Conservation (phyloP, 1,140 invertebrate species). For the Chrysoperla carnea region DNA sequence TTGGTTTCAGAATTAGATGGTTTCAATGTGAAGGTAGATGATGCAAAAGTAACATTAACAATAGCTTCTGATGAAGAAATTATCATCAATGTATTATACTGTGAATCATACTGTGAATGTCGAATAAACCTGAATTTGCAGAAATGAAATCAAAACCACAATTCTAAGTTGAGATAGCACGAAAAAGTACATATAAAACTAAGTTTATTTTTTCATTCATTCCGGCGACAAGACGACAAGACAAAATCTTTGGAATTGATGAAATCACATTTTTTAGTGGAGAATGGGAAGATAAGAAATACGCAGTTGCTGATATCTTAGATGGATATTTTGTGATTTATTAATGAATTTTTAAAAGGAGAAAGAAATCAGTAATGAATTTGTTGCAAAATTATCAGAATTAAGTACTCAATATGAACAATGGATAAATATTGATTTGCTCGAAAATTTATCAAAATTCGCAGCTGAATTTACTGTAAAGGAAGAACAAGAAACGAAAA, state of each 20-base stretch:
- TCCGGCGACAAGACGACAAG: conserved; percentile 35
- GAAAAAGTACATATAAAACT: conserved; percentile 53
- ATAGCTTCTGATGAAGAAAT: conserved; percentile 56
- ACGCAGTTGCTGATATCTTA: conserved; percentile 73
- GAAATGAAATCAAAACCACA: conserved; percentile 76
- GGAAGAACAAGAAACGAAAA: no score
- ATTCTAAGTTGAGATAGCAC: conserved; percentile 73
- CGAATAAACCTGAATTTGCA: conserved; percentile 52
- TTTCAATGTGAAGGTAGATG: conserved; percentile 55
- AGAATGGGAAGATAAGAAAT: conserved; percentile 65
- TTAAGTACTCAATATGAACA: conserved; percentile 84
- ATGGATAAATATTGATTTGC: conserved; percentile 63
- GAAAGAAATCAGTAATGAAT: conserved; percentile 81
- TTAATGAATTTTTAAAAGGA: conserved; percentile 87
- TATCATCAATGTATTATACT: conserved; percentile 63
- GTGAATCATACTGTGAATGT: conserved; percentile 82
- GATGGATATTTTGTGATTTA: conserved; percentile 87
- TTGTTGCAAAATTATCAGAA: conserved; percentile 69
- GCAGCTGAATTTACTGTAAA: no score
- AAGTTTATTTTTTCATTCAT: conserved; percentile 70
- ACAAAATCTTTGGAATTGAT: conserved; percentile 75
- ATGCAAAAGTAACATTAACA: conserved; percentile 57
- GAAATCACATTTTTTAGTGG: conserved; percentile 71
- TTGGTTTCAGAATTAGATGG: conserved; percentile 60
- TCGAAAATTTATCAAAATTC: conserved; percentile 76